Evolutionary conservation across 2,113 vertebrate genomes (phyloP).

Genomic region (sheep (Ovis aries)): ARS-UI_Ramb_v3.0 NC_056060.1:26469501-26470000

Average conservation of each 20-base stretch:
- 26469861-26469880: constrained; percentile 87
- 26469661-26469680: constrained; percentile 79
- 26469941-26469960: neutral
- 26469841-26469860: constrained; percentile 88
- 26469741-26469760: constrained; percentile 85
- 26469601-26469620: neutral
- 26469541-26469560: neutral
- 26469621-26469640: neutral
- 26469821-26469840: constrained; percentile 82
- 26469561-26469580: neutral
- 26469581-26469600: neutral
- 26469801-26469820: constrained; percentile 89
- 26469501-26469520: neutral
- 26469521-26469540: neutral
- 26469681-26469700: constrained; percentile 80
- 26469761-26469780: constrained; percentile 86
- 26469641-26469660: constrained; percentile 43
- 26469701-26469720: constrained; percentile 84
- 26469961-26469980: neutral
- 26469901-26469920: neutral
- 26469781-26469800: constrained; percentile 89
- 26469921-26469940: neutral
- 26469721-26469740: constrained; percentile 86
- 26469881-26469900: constrained; percentile 86
- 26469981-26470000: neutral